Evolutionary conservation across 2,113 vertebrate genomes (phyloP).

Genomic region (Mellivora capensis): DNA sequence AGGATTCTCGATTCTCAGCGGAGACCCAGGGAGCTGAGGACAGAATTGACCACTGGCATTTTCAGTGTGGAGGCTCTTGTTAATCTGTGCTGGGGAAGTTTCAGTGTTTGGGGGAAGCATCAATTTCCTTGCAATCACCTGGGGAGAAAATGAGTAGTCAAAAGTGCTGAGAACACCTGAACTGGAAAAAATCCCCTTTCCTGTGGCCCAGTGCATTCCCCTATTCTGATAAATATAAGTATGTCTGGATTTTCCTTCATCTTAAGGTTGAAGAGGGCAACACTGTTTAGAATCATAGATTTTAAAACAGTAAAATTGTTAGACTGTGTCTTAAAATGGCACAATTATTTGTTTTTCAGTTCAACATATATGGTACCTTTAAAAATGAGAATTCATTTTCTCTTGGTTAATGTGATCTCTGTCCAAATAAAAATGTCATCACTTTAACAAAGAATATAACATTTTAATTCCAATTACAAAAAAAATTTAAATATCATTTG

Average conservation of each 20-base stretch:
- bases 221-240: not conserved
- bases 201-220: not conserved
- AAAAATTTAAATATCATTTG: not conserved
- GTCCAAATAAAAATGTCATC: not conserved
- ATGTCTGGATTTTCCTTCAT: not conserved
- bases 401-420: not conserved
- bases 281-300: not conserved
- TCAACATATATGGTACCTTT: not conserved
- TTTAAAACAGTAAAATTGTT: not conserved
- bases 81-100: not conserved
- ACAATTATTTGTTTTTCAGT: not conserved
- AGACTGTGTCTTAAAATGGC: not conserved
- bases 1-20: not conserved
- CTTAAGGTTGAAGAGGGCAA: not conserved
- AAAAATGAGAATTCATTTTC: not conserved
- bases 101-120: not conserved
- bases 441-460: not conserved
- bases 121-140: not conserved
- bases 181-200: not conserved
- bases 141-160: not conserved
- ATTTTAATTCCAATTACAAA: not conserved
- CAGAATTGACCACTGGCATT: not conserved
- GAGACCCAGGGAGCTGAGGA: not conserved
- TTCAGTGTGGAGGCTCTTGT: too few relatives aligned
- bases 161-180: not conserved